These are phyloP conservation scores for Bathynomus jamesi DNA, from an alignment of 1,140 invertebrate genomes.

Conservation along the genomic window DNA sequence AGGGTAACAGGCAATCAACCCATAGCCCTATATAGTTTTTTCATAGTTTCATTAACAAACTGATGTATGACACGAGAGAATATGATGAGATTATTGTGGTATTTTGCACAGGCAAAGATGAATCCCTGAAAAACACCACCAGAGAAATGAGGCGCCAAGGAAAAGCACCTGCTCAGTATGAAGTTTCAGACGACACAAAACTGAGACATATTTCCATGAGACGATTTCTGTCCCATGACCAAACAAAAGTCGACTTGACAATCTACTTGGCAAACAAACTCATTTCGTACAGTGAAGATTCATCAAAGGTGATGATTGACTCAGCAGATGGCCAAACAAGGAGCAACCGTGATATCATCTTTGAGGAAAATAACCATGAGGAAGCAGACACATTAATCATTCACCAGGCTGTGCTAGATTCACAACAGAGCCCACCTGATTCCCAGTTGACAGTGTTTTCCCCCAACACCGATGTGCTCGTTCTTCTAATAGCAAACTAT, in stretches of 20 bases:
- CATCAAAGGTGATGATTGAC: slow-evolving; percentile 20
- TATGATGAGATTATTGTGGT: slow-evolving; percentile 3
- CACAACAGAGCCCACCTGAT: slow-evolving; percentile 13
- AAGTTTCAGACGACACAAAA: slow-evolving; percentile 11
- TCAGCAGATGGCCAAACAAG: slow-evolving; percentile 18
- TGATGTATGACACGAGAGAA: background rate
- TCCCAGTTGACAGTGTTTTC: slow-evolving; percentile 21
- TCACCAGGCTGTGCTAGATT: background rate
- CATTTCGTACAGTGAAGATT: slow-evolving; percentile 11
- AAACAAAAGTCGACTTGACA: slow-evolving; percentile 25
- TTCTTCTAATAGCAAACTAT: slow-evolving; percentile 14
- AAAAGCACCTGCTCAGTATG: no score
- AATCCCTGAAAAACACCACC: slow-evolving; percentile 10
- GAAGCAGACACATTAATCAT: slow-evolving; percentile 10
- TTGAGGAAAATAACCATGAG: slow-evolving; percentile 15
- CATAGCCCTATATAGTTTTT: no score
- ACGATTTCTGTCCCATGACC: slow-evolving; percentile 23
- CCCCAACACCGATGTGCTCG: slow-evolving; percentile 12
- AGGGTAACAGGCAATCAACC: no score
- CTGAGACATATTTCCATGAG: slow-evolving; percentile 26
- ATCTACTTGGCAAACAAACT: slow-evolving; percentile 16
- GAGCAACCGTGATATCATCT: slow-evolving; percentile 14
- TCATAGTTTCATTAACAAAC: background rate
- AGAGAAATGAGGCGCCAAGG: slow-evolving; percentile 7
- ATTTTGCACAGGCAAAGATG: slow-evolving; percentile 6